Evolutionary conservation across 2,888 invertebrate genomes (phyloP).

Genomic region (Protophormia terraenovae): DNA sequence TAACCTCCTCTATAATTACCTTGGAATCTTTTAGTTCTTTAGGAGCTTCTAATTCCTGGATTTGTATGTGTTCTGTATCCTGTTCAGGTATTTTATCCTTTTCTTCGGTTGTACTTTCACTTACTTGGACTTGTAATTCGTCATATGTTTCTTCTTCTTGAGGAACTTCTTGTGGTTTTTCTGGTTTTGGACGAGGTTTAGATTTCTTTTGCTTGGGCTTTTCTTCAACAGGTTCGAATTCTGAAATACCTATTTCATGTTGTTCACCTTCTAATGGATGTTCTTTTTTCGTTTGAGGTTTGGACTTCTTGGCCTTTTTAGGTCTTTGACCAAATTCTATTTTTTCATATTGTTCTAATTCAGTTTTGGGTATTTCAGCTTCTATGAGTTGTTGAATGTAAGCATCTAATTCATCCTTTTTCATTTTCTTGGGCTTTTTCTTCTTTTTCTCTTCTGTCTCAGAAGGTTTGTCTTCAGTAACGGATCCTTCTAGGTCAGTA

Average conservation of each 20-base stretch:
- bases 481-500: slow-evolving; percentile 76
- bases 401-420: slow-evolving; percentile 78
- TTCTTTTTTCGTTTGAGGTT: slow-evolving; percentile 67
- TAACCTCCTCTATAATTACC: slow-evolving; percentile 68
- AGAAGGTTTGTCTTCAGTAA: slow-evolving; percentile 41
- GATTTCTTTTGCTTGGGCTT: slow-evolving; percentile 72
- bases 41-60: slow-evolving; percentile 37
- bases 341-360: slow-evolving; percentile 81
- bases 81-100: neutral
- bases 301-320: slow-evolving; percentile 76
- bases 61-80: slow-evolving; percentile 28
- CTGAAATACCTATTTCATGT: slow-evolving; percentile 73
- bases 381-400: slow-evolving; percentile 79
- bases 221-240: slow-evolving; percentile 69
- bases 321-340: slow-evolving; percentile 77
- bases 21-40: slow-evolving; percentile 51
- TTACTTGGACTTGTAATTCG: slow-evolving; percentile 52
- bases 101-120: slow-evolving; percentile 62
- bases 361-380: slow-evolving; percentile 80
- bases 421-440: slow-evolving; percentile 75
- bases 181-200: slow-evolving; percentile 62
- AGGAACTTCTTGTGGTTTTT: slow-evolving; percentile 58
- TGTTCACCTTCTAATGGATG: slow-evolving; percentile 70
- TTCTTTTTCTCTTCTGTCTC: slow-evolving; percentile 64
- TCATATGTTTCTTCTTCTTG: slow-evolving; percentile 49